Conservation (phyloP, 1,140 invertebrate genomes). For the Octopus sinensis region DNA sequence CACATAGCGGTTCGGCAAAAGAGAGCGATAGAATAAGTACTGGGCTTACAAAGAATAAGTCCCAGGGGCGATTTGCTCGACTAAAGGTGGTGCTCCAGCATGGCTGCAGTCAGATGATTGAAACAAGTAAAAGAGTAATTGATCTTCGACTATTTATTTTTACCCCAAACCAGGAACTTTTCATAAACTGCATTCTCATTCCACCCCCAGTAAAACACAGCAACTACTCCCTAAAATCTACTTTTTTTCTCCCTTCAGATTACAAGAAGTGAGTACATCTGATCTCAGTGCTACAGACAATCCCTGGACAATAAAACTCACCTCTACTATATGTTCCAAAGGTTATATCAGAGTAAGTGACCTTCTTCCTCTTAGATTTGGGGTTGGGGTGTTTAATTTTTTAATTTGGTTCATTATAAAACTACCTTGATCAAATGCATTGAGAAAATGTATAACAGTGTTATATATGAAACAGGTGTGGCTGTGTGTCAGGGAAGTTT, state of each 20-base stretch:
- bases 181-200: too few relatives aligned
- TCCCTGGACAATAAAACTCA: slow-evolving; percentile 26
- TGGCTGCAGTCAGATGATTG: too few relatives aligned
- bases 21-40: too few relatives aligned
- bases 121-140: too few relatives aligned
- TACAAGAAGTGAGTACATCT: slow-evolving; percentile 28
- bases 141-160: too few relatives aligned
- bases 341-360: slow-evolving; percentile 32
- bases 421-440: background rate
- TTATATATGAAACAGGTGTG: background rate
- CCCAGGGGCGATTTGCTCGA: too few relatives aligned
- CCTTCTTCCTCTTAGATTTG: background rate
- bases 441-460: background rate
- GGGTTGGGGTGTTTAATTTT: background rate
- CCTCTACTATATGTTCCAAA: slow-evolving; percentile 14
- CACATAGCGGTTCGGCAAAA: too few relatives aligned
- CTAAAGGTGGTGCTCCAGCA: too few relatives aligned
- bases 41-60: too few relatives aligned
- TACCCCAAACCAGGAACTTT: too few relatives aligned
- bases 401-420: background rate
- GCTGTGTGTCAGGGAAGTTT: background rate
- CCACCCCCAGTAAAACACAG: too few relatives aligned
- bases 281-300: slow-evolving; percentile 22
- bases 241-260: background rate
- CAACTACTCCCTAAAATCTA: too few relatives aligned